A percentile compares a stretch with the other conserved stretches of the same genome.
Conservation (phyloP, 2,888 invertebrate genomes). For the Tanytarsus gracilentus region DNA sequence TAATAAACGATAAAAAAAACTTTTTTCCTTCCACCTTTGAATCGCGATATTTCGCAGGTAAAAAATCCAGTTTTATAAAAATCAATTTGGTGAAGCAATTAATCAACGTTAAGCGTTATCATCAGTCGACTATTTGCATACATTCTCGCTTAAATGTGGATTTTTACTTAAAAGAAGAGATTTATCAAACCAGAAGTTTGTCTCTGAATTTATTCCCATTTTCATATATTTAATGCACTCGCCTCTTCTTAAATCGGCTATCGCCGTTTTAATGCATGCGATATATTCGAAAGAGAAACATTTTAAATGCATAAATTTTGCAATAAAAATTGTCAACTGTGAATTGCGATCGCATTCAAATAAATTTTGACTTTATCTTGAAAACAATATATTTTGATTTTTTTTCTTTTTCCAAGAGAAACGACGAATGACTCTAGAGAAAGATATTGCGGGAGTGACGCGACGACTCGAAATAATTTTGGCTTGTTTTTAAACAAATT, state of each 20-base stretch:
- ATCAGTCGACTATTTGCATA: constrained; percentile 14
- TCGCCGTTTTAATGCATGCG: constrained; percentile 26
- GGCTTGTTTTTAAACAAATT: no score
- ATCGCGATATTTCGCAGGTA: background rate
- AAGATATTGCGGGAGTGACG: background rate
- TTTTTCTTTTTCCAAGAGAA: background rate
- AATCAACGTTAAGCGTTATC: constrained; percentile 7
- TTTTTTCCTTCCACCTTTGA: background rate
- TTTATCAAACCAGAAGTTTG: constrained; percentile 18
- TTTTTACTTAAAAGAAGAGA: background rate
- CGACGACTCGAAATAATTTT: no score
- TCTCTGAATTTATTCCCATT: background rate
- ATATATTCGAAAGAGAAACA: no score
- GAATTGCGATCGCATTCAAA: constrained; percentile 26
- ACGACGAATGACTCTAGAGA: background rate
- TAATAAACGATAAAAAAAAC: background rate
- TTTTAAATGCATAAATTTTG: constrained; percentile 28
- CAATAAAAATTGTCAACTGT: constrained; percentile 24
- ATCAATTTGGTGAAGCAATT: constrained; percentile 7
- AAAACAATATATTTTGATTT: constrained; percentile 1
- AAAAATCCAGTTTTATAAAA: background rate
- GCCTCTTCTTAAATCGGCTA: constrained; percentile 11
- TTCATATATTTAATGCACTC: no score
- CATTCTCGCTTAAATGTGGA: background rate
- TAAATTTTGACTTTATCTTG: constrained; percentile 26